phyloP scores from a whole-genome alignment of 2,797 vertebrate genomes.

The Sebastes itinus region DNA sequence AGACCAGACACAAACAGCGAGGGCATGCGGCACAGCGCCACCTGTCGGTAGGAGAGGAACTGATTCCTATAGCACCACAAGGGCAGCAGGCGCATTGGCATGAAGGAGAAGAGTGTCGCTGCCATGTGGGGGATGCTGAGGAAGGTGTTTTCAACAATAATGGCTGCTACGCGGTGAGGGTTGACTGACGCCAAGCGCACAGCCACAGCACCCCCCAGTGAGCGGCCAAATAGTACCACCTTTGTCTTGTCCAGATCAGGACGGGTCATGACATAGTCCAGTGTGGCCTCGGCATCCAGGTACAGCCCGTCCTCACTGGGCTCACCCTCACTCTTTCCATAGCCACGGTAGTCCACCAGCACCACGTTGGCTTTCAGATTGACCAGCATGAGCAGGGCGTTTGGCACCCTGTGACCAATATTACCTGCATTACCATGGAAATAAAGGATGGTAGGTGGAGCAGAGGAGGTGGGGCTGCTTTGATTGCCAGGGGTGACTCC shows the following conservation, averaged over 20 bases:
- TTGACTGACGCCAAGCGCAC: slow-evolving; percentile 94
- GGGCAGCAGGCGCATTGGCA: slow-evolving; percentile 95
- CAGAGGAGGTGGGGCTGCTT: slow-evolving; percentile 70
- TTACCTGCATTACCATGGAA: slow-evolving; percentile 99
- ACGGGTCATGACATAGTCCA: slow-evolving; percentile 96
- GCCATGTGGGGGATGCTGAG: slow-evolving; percentile 99
- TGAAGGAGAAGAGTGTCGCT: slow-evolving; percentile 95
- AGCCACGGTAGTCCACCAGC: slow-evolving; percentile 96
- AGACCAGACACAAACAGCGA: slow-evolving; percentile 97
- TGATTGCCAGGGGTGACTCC: slow-evolving; percentile 73
- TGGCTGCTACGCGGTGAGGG: slow-evolving; percentile 94
- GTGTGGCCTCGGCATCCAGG: slow-evolving; percentile 93
- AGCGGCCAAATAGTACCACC: slow-evolving; percentile 96
- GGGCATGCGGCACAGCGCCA: slow-evolving; percentile 95
- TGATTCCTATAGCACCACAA: slow-evolving; percentile 99
- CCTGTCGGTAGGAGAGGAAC: slow-evolving; percentile 95
- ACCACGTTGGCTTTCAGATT: slow-evolving; percentile 96
- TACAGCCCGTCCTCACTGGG: slow-evolving; percentile 94
- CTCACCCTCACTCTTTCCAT: slow-evolving; percentile 97
- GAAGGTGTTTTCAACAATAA: slow-evolving; percentile 98
- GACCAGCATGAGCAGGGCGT: slow-evolving; percentile 97
- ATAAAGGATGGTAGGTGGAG: slow-evolving; percentile 95
- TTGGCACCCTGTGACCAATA: slow-evolving; percentile 95
- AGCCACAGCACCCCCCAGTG: slow-evolving; percentile 95
- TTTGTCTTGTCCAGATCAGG: slow-evolving; percentile 98